phyloP scores from a whole-genome alignment of 2,797 vertebrate genomes.

The Argyrosomus regius region DNA sequence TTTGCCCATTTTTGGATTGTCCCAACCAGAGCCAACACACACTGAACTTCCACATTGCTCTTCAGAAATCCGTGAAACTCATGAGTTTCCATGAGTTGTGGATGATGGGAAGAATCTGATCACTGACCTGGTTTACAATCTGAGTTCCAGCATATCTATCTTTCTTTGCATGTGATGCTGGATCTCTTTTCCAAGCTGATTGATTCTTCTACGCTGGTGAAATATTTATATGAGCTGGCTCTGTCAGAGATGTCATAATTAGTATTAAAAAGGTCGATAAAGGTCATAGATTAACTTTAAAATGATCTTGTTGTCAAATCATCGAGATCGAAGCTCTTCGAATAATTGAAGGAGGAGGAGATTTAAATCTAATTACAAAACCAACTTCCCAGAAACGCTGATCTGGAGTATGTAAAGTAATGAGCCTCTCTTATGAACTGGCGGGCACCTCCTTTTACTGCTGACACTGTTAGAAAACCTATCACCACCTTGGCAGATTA shows the following conservation, averaged over 20 bases:
- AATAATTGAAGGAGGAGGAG: slow-evolving; percentile 34
- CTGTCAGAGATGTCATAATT: slow-evolving; percentile 4
- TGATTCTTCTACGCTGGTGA: background rate
- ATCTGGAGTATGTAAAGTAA: slow-evolving; percentile 58
- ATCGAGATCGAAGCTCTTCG: slow-evolving; percentile 17
- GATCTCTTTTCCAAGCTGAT: background rate
- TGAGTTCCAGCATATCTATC: background rate
- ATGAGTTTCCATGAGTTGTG: no score
- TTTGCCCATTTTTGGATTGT: no score
- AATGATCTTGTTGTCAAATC: slow-evolving; percentile 31
- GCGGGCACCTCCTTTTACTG: slow-evolving; percentile 47
- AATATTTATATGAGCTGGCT: background rate
- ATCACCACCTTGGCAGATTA: slow-evolving; percentile 63
- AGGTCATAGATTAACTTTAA: slow-evolving; percentile 30
- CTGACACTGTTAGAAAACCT: slow-evolving; percentile 57
- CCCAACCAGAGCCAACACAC: no score
- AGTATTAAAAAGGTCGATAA: background rate
- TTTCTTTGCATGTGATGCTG: background rate
- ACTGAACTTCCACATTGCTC: no score
- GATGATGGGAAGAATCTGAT: background rate
- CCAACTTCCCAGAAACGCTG: slow-evolving; percentile 54
- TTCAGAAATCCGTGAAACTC: no score
- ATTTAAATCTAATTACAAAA: slow-evolving; percentile 65
- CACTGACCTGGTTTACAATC: background rate
- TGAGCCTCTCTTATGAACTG: slow-evolving; percentile 54